Base-by-base conservation (phyloP, 2,888 invertebrate species). In the Lottia gigantea region DNA sequence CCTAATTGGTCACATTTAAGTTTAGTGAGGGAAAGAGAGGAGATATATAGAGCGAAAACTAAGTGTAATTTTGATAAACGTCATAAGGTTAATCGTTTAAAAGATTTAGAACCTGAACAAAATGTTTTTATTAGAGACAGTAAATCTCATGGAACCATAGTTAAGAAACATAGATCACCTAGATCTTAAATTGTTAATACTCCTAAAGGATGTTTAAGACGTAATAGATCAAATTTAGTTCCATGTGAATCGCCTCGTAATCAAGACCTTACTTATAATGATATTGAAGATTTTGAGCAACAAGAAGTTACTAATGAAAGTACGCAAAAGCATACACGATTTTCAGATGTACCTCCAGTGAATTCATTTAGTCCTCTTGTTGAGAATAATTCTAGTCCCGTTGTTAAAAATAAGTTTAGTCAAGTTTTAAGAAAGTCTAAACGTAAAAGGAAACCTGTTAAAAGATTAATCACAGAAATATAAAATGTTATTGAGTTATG, bases 1-100 rank as follows among this genome's bases (percentile, higher is more conserved):
- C 66, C 70, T 26, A 12, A 61, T 45, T 64, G 40, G 55, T 55
- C 62, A 71, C 23, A 46, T 26, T 63, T 70, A 72, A 45, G 71
- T 63, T n/a, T 64, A 71, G 45, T 47, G 66, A 67, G 55, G 67
- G 62, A 62, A 19, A 49, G 49, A 49, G 49, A 49, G 14, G 49
- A 49, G 19, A 16, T 14, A 19, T 49, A 49, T 49, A 49, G 16
- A 49, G 19, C 7, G 49, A 11, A 19, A n/a, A n/a, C 15, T 49
- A 49, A 49, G 2, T 14, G 8, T 14, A 49, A 49, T 1, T 49
- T 49, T 49, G 49, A 49, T 49, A 16, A 19, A n/a, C 49, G 49
- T 49, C 49, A 49, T 2, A 49, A 49, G 7, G 49, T 16, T 15
- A n/a, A 16, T 49, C n/a, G 14, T n/a, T n/a, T n/a, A 16, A 14